phyloP scores from a whole-genome alignment of 2,797 vertebrate species.

The Moxostoma hubbsi region DNA sequence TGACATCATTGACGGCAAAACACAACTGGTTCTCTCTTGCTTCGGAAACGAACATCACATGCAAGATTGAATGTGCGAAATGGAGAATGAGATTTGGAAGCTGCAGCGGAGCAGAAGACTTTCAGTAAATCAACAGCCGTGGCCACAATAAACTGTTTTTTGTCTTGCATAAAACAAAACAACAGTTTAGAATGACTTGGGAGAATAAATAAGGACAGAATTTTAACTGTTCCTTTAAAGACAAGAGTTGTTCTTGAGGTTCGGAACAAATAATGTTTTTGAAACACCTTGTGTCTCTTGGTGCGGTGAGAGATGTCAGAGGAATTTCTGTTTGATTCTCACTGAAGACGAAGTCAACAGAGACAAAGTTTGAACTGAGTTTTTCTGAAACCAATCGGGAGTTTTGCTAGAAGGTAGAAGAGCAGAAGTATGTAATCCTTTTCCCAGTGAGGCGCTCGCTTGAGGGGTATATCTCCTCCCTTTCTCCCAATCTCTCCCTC shows the following conservation, averaged over 20 bases:
- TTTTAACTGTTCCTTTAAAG: neutral
- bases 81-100: too few relatives aligned
- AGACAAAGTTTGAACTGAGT: conserved; percentile 59
- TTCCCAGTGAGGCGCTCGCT: conserved; percentile 51
- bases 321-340: conserved; percentile 48
- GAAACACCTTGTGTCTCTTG: neutral
- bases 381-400: conserved; percentile 53
- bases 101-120: too few relatives aligned
- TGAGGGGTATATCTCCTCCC: conserved; percentile 44
- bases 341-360: conserved; percentile 46
- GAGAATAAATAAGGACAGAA: too few relatives aligned
- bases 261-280: conserved; percentile 3
- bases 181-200: too few relatives aligned
- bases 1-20: too few relatives aligned
- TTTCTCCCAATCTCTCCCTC: conserved; percentile 50
- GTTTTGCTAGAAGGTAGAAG: conserved; percentile 54
- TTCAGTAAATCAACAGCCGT: too few relatives aligned
- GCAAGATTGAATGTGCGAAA: too few relatives aligned
- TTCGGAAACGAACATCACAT: too few relatives aligned
- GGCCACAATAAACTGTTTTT: too few relatives aligned
- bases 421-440: conserved; percentile 56
- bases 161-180: too few relatives aligned
- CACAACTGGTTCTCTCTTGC: too few relatives aligned
- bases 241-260: neutral
- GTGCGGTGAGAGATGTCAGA: conserved; percentile 24